Evolutionary conservation across 2,113 vertebrate genomes (phyloP).

Genomic region (Otis tarda): DNA sequence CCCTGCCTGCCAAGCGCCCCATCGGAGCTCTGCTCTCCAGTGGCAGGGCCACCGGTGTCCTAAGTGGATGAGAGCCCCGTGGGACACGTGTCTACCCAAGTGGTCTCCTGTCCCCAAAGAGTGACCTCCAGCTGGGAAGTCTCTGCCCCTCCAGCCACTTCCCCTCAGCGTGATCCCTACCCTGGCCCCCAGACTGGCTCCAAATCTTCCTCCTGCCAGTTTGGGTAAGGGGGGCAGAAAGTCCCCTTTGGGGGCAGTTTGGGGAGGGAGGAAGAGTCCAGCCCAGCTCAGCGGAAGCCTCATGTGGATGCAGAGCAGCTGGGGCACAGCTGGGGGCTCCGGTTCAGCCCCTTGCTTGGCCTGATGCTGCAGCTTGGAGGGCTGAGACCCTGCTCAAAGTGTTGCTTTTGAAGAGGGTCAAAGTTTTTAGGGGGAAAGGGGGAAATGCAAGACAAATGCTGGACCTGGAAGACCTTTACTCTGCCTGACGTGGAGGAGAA

Average conservation of each 20-base stretch:
- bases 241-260: neutral
- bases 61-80: neutral
- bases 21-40: neutral
- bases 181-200: neutral
- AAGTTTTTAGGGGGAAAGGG: rapidly evolving
- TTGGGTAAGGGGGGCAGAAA: neutral
- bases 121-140: neutral
- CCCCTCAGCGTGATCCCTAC: neutral
- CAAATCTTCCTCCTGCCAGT: neutral
- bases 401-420: neutral
- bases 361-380: neutral
- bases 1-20: neutral
- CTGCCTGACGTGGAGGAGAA: neutral
- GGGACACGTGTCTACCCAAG: neutral
- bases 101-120: neutral
- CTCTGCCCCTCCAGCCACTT: neutral
- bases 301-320: neutral
- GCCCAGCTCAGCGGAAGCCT: neutral
- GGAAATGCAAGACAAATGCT: neutral
- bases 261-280: neutral
- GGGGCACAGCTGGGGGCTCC: rapidly evolving
- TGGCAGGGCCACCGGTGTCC: neutral
- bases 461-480: neutral
- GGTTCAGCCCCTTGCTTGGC: neutral
- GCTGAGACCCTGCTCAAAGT: neutral